Base-by-base conservation (phyloP, 2,113 vertebrate genomes). In the Pedionomus torquatus region DNA sequence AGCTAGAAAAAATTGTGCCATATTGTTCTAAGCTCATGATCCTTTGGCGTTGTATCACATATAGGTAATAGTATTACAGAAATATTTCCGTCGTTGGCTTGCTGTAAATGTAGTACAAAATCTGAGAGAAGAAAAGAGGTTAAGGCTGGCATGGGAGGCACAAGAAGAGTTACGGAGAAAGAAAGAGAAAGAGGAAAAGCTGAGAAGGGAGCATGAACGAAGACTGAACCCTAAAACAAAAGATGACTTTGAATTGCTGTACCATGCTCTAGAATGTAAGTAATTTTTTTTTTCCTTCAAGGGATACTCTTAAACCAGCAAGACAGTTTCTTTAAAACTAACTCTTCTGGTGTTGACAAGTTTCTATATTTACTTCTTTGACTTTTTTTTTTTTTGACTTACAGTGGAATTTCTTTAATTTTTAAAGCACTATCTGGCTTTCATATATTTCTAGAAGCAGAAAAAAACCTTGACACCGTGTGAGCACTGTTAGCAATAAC, bases 161-260 rank as follows among this genome's bases (percentile, higher is more conserved):
- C n/a, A 97, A 80, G 98, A 99, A 97, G 96, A 98, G 71, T 63
- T 83, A 74, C 93, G 23, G 90, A 98, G 96, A 87, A 95, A 44
- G 88, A 84, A 89, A 89, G 99, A 99, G 90, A 99, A 98, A 94
- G 98, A 98, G 93, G 97, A 98, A 80, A 97, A 97, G 94, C 52
- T 98, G 65, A 97, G 77, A 66, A 94, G 90, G n/a, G 98, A 99
- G 21, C 98, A 97, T 26, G 75, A 97, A 5, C 97, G 98, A 90
- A 98, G 98, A 97, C 96, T 98, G 97, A 98, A 99, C 93, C 99
- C 99, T 7, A 97, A 98, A 97, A 98, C 94, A 63, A 98, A 93
- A 76, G 98, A 98, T 93, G 99, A 99, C 95, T 99, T 99, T 94
- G 98, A 98, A 55, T 97, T 99, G 84, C 98, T 99, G 43, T 99